Conservation (phyloP, 2,113 vertebrate species). For the Protobothrops flavoviridis region DNA sequence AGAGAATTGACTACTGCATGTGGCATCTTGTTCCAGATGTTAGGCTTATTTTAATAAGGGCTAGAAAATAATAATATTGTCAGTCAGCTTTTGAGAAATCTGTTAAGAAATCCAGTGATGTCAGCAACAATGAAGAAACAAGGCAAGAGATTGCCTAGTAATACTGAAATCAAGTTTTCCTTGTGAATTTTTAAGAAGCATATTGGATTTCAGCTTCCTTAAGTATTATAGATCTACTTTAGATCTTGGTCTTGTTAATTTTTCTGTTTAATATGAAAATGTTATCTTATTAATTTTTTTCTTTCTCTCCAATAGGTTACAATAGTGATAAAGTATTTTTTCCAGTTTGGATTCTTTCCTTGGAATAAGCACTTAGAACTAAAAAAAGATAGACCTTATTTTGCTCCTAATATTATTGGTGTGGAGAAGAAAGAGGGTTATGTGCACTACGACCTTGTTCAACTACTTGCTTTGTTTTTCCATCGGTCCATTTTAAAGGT, state of each 20-base stretch:
- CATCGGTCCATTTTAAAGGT: constrained; percentile 98
- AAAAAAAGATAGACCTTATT: constrained; percentile 80
- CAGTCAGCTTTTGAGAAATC: not conserved
- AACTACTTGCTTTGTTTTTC: constrained; percentile 94
- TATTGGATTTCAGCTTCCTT: not conserved
- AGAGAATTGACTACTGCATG: not conserved
- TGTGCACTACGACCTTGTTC: constrained; percentile 91
- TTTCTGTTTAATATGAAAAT: not conserved
- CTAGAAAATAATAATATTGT: not conserved
- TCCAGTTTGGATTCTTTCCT: constrained; percentile 96
- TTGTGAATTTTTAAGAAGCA: not conserved
- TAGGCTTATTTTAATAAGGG: not conserved
- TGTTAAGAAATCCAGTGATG: not conserved
- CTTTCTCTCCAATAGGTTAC: constrained; percentile 75
- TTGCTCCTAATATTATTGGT: constrained; percentile 94
- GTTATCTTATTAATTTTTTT: not conserved
- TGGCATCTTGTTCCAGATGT: not conserved
- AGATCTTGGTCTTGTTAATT: not conserved
- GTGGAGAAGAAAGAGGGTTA: constrained; percentile 97
- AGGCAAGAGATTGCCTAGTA: not conserved
- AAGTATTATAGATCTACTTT: not conserved
- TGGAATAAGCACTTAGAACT: constrained; percentile 78
- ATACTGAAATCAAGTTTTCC: not conserved
- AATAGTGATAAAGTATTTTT: constrained; percentile 97
- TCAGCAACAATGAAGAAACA: not conserved